These are phyloP conservation scores for Julus scandinavius DNA, from an alignment of 2,888 invertebrate species.

Conservation along the genomic window DNA sequence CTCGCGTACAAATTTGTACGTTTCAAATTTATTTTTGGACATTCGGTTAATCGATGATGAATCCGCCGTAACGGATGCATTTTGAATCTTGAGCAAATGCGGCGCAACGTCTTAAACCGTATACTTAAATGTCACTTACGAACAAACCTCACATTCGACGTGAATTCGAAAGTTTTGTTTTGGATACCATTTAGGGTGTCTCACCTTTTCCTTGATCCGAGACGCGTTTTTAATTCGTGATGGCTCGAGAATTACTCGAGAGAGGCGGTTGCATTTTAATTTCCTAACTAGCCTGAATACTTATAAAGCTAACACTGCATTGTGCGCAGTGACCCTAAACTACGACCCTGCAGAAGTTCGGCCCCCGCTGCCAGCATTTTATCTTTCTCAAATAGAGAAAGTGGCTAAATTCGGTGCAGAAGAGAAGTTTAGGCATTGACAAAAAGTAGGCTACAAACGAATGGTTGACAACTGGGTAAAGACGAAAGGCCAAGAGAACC, in stretches of 20 bases:
- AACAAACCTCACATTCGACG: background rate
- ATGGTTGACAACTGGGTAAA: background rate
- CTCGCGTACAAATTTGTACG: background rate
- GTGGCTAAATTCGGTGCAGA: background rate
- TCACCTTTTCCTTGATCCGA: conserved; percentile 49
- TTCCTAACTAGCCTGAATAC: conserved; percentile 56
- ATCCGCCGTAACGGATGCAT: background rate
- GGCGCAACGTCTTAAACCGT: background rate
- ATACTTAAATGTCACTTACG: background rate
- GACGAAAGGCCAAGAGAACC: background rate
- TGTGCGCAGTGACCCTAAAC: conserved; percentile 62
- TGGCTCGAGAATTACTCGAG: background rate
- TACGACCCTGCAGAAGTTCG: conserved; percentile 44
- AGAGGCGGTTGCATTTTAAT: background rate
- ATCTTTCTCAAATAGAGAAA: background rate
- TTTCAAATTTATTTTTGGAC: too few relatives aligned
- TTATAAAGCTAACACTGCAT: conserved; percentile 61
- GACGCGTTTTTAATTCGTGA: background rate
- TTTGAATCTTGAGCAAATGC: background rate
- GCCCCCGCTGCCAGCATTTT: background rate
- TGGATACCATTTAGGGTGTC: conserved; percentile 30
- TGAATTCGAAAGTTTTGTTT: background rate
- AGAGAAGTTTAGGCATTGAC: conserved; percentile 3
- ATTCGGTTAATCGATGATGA: background rate
- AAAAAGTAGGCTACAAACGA: background rate